Percentiles rank a stretch among this genome's conserved stretches.
Evolutionary conservation across 2,888 invertebrate species (phyloP).

Genomic region (Dryobota labecula): DNA sequence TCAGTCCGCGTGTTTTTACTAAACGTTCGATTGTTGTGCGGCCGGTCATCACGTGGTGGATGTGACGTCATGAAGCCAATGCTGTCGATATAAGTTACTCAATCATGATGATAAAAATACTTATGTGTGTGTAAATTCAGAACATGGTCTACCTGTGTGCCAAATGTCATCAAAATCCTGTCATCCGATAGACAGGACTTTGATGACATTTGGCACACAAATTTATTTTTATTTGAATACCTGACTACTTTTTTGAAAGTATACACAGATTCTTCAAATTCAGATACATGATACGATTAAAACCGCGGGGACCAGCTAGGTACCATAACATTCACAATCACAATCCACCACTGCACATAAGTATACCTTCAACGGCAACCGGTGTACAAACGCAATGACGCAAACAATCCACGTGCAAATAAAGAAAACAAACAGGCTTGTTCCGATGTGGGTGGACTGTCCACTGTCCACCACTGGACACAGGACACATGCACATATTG

Average conservation of each 20-base stretch:
- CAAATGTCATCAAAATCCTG: too few species aligned
- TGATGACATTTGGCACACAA: neutral
- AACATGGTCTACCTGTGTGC: too few species aligned
- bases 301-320: neutral
- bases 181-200: neutral
- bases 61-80: neutral
- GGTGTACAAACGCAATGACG: conserved; percentile 22
- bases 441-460: conserved; percentile 23
- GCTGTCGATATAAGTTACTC: neutral
- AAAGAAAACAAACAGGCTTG: conserved; percentile 32
- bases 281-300: neutral
- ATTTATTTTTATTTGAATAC: neutral
- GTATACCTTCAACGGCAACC: neutral
- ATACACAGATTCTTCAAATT: too few species aligned
- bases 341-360: neutral
- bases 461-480: conserved; percentile 7
- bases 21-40: neutral
- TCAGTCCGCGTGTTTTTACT: neutral
- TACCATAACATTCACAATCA: neutral
- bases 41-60: neutral
- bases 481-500: neutral
- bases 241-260: neutral
- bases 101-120: too few species aligned
- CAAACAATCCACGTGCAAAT: conserved; percentile 38
- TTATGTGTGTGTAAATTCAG: too few species aligned